Evolutionary conservation across 2,888 invertebrate genomes (phyloP).

Genomic region (Cheilosia variabilis): DNA sequence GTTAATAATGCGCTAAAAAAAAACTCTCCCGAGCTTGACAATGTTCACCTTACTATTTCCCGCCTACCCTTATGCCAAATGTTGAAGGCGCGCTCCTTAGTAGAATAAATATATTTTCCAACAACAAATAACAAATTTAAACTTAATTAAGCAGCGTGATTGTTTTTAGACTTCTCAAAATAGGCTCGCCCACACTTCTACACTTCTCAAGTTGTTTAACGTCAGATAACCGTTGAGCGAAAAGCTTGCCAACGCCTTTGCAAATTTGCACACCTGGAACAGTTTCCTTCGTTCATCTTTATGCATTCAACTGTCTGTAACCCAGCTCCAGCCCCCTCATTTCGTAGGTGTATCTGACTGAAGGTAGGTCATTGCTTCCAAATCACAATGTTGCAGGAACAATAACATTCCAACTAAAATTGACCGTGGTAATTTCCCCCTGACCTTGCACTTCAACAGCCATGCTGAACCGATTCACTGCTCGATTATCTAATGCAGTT

Average conservation of each 20-base stretch:
- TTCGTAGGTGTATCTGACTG: neutral
- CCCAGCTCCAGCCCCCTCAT: neutral
- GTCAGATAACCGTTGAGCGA: neutral
- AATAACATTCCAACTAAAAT: conserved; percentile 8
- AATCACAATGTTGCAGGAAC: neutral
- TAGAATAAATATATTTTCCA: too few relatives aligned
- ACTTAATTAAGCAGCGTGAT: too few relatives aligned
- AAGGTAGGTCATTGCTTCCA: neutral
- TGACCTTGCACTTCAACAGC: conserved; percentile 50
- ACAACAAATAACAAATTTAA: too few relatives aligned
- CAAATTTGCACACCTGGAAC: neutral
- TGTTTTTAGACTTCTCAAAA: too few relatives aligned
- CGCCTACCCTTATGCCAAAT: too few relatives aligned
- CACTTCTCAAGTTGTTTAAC: too few relatives aligned
- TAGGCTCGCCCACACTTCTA: too few relatives aligned
- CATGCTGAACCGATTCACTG: conserved; percentile 14
- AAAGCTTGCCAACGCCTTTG: too few relatives aligned
- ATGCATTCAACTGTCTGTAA: neutral
- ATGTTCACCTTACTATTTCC: too few relatives aligned
- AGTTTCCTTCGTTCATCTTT: neutral
- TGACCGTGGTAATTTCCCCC: neutral
- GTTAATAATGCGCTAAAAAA: too few relatives aligned
- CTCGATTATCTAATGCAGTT: conserved; percentile 37
- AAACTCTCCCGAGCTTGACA: too few relatives aligned
- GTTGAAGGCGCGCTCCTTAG: too few relatives aligned